phyloP scores from a whole-genome alignment of 2,113 vertebrate genomes.

The Vireo altiloquus region DNA sequence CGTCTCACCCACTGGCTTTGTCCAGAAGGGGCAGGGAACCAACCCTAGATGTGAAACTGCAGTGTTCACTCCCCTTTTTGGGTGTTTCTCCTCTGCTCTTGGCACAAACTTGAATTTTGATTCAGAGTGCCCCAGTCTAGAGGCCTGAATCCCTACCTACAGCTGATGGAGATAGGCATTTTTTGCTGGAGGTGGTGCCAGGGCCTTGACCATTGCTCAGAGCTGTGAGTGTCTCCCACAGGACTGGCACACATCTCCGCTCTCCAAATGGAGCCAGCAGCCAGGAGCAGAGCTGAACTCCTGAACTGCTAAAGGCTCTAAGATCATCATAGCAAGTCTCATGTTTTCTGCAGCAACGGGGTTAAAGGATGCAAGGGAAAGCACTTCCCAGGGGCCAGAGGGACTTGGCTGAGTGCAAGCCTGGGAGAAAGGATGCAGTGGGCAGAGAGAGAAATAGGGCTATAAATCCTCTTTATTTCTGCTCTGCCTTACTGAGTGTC shows the following conservation, averaged over 20 bases:
- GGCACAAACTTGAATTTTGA: neutral
- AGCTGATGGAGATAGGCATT: neutral
- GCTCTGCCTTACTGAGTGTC: neutral
- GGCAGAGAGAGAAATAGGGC: neutral
- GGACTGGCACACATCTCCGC: neutral
- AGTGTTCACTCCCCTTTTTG: neutral
- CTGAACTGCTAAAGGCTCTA: neutral
- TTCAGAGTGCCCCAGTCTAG: neutral
- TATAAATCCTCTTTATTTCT: slow-evolving; percentile 20
- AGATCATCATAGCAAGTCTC: neutral
- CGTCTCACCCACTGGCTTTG: neutral
- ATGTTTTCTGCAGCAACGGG: neutral
- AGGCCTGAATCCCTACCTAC: neutral
- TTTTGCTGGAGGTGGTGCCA: neutral
- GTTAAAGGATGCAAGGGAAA: neutral
- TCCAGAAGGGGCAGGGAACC: neutral
- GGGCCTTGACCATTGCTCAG: neutral
- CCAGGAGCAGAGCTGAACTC: neutral
- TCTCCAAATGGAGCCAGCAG: neutral
- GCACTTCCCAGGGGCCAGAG: neutral
- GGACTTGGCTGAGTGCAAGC: neutral
- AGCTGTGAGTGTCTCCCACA: neutral
- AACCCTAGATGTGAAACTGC: neutral
- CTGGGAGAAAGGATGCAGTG: neutral
- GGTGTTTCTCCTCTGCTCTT: neutral